These are phyloP conservation scores for Puffinus mauretanicus DNA, from an alignment of 2,113 vertebrate species.

Conservation along the genomic window DNA sequence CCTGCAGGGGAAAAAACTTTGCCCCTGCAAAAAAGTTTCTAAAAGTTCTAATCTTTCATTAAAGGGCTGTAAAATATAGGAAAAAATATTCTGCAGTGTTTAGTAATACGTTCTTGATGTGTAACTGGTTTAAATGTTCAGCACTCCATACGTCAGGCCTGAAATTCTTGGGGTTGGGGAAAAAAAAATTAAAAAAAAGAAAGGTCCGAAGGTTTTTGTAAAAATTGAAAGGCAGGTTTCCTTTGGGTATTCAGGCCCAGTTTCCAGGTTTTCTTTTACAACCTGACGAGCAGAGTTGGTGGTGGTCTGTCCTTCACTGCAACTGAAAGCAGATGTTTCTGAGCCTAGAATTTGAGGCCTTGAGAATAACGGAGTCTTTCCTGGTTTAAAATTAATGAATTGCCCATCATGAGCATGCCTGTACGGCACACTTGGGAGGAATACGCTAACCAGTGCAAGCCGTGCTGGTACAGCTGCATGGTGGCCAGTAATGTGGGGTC, in stretches of 20 bases:
- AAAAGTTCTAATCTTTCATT: neutral
- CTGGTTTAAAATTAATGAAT: neutral
- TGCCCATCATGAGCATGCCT: rapidly evolving
- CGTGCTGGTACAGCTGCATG: rapidly evolving
- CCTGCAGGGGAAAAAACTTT: neutral
- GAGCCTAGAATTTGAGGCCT: neutral
- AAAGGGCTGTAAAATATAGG: neutral
- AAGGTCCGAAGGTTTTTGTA: neutral
- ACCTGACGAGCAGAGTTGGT: rapidly evolving
- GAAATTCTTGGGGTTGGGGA: neutral
- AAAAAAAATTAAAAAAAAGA: too few relatives aligned
- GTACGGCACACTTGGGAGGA: neutral
- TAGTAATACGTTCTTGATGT: neutral
- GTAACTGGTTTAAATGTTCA: neutral
- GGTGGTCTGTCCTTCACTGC: neutral
- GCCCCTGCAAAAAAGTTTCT: neutral
- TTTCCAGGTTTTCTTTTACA: neutral
- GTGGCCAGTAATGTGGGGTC: rapidly evolving
- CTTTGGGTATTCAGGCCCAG: neutral
- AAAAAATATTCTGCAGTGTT: neutral
- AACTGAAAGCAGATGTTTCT: neutral
- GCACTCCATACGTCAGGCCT: rapidly evolving
- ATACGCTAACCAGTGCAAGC: rapidly evolving
- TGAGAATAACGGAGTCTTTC: neutral
- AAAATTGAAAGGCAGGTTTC: neutral